Percentiles rank a stretch among this genome's conserved stretches.
phyloP scores from a whole-genome alignment of 37 sponge, comb jelly and placozoan genomes.

The Halichondria panicea region DNA sequence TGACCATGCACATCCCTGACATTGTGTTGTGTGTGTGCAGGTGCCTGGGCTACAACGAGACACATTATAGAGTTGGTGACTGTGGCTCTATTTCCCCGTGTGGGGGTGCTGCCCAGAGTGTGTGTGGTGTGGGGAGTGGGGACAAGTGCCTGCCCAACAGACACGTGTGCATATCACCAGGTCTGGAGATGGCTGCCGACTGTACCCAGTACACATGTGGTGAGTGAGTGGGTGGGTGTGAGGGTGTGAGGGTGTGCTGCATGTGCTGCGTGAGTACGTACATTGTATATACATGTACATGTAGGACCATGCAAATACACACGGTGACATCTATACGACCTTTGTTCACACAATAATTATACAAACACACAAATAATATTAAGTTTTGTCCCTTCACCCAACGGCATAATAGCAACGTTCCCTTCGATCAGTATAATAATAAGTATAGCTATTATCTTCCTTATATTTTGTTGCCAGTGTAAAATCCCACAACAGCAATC shows the following conservation, averaged over 20 bases:
- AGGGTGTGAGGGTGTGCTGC: too few relatives aligned
- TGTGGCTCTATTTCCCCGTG: constrained; percentile 6
- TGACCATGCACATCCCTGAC: neutral
- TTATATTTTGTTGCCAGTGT: too few relatives aligned
- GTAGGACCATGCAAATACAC: neutral
- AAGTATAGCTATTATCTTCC: too few relatives aligned
- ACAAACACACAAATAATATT: neutral
- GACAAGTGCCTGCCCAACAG: constrained; percentile 30
- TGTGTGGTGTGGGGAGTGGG: neutral
- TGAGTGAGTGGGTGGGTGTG: constrained; percentile 3
- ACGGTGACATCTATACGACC: neutral
- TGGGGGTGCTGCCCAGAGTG: neutral
- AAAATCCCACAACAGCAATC: too few relatives aligned
- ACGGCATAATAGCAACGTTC: too few relatives aligned
- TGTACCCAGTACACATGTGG: constrained; percentile 53
- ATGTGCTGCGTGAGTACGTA: neutral
- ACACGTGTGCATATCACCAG: constrained; percentile 25
- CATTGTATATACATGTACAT: neutral
- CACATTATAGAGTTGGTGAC: constrained; percentile 3
- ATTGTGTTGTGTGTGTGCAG: constrained; percentile 2
- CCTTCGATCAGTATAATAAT: too few relatives aligned
- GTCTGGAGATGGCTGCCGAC: neutral
- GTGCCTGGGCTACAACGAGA: constrained; percentile 20
- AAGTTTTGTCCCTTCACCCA: too few relatives aligned
- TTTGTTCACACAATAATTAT: too few relatives aligned